These are phyloP conservation scores for Glyphotaelius pellucidus DNA, from an alignment of 2,888 invertebrate genomes.

Conservation along the genomic window DNA sequence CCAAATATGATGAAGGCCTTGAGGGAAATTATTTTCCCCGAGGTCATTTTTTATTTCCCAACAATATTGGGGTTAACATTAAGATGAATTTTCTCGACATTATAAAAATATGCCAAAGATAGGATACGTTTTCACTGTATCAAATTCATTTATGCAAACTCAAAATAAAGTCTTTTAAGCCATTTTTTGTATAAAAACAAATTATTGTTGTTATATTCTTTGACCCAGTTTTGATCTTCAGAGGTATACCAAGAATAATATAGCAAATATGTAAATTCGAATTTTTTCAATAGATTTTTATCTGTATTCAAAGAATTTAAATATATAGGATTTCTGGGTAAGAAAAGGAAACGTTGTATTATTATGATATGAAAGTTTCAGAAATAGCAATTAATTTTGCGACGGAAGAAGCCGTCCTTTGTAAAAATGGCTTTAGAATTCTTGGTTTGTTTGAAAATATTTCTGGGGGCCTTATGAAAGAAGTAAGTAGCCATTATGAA, in stretches of 20 bases:
- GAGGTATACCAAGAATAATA: not conserved
- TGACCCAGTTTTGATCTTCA: not conserved
- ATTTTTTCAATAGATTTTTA: not conserved
- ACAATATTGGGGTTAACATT: too few species aligned
- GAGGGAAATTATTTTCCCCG: too few species aligned
- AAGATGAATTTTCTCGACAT: too few species aligned
- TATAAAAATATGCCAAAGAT: too few species aligned
- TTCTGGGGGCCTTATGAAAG: not conserved
- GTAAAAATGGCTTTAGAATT: not conserved
- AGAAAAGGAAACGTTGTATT: not conserved
- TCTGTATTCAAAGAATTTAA: not conserved
- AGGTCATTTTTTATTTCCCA: too few species aligned
- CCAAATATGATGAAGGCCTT: too few species aligned
- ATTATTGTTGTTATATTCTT: not conserved
- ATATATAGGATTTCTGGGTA: not conserved
- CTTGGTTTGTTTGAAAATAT: not conserved
- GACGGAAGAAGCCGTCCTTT: not conserved
- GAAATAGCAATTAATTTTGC: not conserved
- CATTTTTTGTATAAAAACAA: not conserved
- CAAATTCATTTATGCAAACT: too few species aligned
- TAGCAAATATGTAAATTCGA: not conserved
- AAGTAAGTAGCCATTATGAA: not conserved
- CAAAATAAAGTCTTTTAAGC: too few species aligned
- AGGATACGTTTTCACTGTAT: not conserved
- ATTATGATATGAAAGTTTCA: not conserved